These are phyloP conservation scores for Leptopilina boulardi DNA, from an alignment of 1,140 invertebrate genomes.

Conservation along the genomic window DNA sequence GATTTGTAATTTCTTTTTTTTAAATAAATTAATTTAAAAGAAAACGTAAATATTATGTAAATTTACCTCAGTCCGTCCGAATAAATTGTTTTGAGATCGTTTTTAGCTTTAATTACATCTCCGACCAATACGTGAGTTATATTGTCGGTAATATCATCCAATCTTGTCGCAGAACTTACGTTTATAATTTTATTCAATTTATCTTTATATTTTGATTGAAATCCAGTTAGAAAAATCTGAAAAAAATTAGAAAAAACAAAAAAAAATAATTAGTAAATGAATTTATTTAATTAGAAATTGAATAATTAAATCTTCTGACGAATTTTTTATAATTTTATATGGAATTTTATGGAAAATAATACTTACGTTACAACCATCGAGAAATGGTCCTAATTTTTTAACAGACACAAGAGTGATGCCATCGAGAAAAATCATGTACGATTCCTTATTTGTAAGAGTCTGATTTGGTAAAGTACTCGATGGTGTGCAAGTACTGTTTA, in stretches of 20 bases:
- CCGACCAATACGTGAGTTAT: conserved; percentile 89
- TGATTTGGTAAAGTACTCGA: conserved; percentile 42
- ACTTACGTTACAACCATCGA: conserved; percentile 90
- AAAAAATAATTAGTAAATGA: conserved; percentile 33
- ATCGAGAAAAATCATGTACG: conserved; percentile 72
- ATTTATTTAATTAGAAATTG: no score
- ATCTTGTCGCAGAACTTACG: conserved; percentile 86
- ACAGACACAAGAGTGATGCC: conserved; percentile 80
- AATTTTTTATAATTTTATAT: no score
- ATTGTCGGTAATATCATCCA: conserved; percentile 84
- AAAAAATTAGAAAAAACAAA: conserved; percentile 42
- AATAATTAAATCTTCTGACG: no score
- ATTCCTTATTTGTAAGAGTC: conserved; percentile 73
- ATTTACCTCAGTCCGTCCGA: conserved; percentile 66
- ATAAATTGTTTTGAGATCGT: conserved; percentile 74
- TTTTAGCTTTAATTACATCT: conserved; percentile 72
- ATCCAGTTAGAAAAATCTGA: conserved; percentile 82
- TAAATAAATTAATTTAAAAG: no score
- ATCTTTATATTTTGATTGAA: conserved; percentile 80
- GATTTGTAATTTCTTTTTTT: no score
- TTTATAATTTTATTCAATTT: conserved; percentile 88
- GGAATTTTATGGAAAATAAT: no score
- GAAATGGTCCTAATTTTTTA: conserved; percentile 85
- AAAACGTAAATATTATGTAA: conserved; percentile 33
- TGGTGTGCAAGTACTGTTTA: conserved; percentile 18